These are phyloP conservation scores for Drosophila phalerata DNA, from an alignment of 2,888 invertebrate species.

Conservation along the genomic window DNA sequence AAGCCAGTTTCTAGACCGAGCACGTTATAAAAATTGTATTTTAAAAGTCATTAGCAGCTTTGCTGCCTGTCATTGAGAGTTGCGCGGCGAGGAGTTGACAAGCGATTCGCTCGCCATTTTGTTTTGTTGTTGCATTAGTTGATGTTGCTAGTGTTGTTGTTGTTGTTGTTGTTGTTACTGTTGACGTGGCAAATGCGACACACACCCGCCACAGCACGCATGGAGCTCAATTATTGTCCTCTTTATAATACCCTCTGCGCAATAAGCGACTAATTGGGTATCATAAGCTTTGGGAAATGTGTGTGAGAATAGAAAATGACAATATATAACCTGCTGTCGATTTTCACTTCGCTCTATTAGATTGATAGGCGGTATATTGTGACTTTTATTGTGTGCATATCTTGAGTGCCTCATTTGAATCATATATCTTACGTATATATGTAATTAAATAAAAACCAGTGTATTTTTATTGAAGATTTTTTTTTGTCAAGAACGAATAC, in stretches of 20 bases:
- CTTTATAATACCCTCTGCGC: slow-evolving; percentile 38
- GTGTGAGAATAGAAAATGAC: too few species aligned
- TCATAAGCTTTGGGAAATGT: background rate
- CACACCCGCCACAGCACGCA: slow-evolving; percentile 13
- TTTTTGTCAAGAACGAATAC: too few species aligned
- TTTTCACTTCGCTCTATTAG: too few species aligned
- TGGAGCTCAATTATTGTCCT: slow-evolving; percentile 22
- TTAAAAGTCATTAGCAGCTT: slow-evolving; percentile 84
- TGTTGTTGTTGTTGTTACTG: slow-evolving; percentile 15
- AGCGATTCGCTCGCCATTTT: slow-evolving; percentile 48
- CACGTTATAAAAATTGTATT: slow-evolving; percentile 71
- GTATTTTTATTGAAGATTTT: too few species aligned
- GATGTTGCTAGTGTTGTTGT: slow-evolving; percentile 16
- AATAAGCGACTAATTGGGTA: background rate
- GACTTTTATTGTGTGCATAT: too few species aligned
- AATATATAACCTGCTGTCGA: too few species aligned
- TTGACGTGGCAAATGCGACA: slow-evolving; percentile 19
- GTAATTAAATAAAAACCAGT: too few species aligned
- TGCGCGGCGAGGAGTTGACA: slow-evolving; percentile 39
- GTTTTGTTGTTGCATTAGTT: slow-evolving; percentile 14
- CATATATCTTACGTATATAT: too few species aligned
- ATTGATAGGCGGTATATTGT: too few species aligned
- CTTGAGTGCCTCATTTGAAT: too few species aligned
- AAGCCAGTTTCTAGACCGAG: slow-evolving; percentile 15
- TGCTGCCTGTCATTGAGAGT: slow-evolving; percentile 64